Conservation (phyloP, 2,888 invertebrate species). For the Ophraella communa region DNA sequence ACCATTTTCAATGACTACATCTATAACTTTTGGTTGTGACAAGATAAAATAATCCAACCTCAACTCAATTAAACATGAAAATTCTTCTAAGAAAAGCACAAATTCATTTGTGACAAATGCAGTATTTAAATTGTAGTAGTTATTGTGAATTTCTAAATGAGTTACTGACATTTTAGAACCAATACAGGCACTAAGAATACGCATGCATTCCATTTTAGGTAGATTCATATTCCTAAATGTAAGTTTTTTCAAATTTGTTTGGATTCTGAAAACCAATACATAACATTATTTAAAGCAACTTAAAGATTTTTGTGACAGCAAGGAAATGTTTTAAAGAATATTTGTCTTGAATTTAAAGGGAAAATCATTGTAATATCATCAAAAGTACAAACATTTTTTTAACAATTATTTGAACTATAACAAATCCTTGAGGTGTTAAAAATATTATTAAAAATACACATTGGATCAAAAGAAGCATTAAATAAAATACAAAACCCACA, state of each 20-base stretch:
- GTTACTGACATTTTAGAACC: conserved; percentile 54
- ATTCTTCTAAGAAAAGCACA: conserved; percentile 53
- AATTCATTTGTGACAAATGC: conserved; percentile 45
- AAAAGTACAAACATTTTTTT: too few species aligned
- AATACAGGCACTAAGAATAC: conserved; percentile 57
- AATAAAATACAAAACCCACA: too few species aligned
- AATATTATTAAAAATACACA: too few species aligned
- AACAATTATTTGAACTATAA: too few species aligned
- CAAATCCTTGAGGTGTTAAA: too few species aligned
- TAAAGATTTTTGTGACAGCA: too few species aligned
- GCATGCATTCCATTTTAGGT: conserved; percentile 58
- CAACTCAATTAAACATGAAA: conserved; percentile 55
- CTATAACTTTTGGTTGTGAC: conserved; percentile 56
- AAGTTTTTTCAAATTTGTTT: conserved; percentile 56
- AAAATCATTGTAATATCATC: too few species aligned
- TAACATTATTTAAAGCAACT: too few species aligned
- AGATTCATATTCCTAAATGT: conserved; percentile 60
- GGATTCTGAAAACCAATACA: conserved; percentile 52
- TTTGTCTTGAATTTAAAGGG: too few species aligned
- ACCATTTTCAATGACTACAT: conserved; percentile 57
- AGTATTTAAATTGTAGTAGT: conserved; percentile 58
- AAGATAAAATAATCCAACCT: conserved; percentile 61
- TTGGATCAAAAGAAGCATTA: too few species aligned
- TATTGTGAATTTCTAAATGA: conserved; percentile 59
- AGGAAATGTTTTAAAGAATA: too few species aligned